Conservation (phyloP, 2,888 invertebrate genomes). For the Stenotaenia linearis region DNA sequence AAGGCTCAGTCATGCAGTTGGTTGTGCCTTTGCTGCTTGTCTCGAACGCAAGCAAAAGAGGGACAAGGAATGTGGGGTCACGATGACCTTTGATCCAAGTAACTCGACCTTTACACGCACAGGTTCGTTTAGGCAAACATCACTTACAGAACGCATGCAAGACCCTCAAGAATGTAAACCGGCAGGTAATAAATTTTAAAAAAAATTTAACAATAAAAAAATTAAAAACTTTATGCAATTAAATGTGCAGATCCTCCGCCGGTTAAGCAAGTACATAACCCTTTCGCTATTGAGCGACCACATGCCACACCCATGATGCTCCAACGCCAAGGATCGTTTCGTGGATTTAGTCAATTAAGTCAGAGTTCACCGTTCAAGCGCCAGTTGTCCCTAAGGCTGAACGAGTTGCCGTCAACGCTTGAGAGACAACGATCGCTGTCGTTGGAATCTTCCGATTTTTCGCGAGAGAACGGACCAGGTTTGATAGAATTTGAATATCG, state of each 20-base stretch:
- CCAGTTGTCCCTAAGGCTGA: constrained; percentile 88
- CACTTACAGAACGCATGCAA: constrained; percentile 69
- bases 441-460: constrained; percentile 36
- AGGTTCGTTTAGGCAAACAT: constrained; percentile 82
- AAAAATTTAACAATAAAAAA: neutral
- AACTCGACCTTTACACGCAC: constrained; percentile 87
- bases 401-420: constrained; percentile 90
- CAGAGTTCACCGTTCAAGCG: constrained; percentile 87
- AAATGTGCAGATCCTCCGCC: constrained; percentile 27
- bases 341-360: constrained; percentile 76
- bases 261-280: constrained; percentile 62
- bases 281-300: constrained; percentile 89
- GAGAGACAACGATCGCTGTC: constrained; percentile 56
- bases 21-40: constrained; percentile 98
- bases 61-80: constrained; percentile 91
- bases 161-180: constrained; percentile 57
- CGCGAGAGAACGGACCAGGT: constrained; percentile 36
- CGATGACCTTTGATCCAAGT: constrained; percentile 84
- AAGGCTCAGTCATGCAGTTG: constrained; percentile 95
- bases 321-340: constrained; percentile 90
- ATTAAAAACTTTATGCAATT: neutral
- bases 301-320: constrained; percentile 92
- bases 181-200: constrained; percentile 44
- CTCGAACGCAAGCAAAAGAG: constrained; percentile 94
- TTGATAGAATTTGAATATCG: too few species aligned